These are phyloP conservation scores for Teleiodes luculella DNA, from an alignment of 2,888 invertebrate genomes.

Conservation along the genomic window DNA sequence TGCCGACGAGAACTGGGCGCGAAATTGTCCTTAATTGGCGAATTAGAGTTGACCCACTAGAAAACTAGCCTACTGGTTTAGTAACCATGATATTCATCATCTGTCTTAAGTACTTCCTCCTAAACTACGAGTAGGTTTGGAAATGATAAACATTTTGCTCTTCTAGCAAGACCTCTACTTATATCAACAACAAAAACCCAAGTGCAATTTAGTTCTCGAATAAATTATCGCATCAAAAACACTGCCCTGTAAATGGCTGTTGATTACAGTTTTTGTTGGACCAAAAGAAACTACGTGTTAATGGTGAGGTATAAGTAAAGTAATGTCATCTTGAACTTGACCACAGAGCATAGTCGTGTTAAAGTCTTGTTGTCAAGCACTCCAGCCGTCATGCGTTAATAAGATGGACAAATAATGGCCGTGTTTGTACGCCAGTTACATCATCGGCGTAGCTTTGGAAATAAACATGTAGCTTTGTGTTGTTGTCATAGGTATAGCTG, in stretches of 20 bases:
- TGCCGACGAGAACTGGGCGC: slow-evolving; percentile 46
- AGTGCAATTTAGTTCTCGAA: neutral
- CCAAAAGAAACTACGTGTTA: slow-evolving; percentile 4
- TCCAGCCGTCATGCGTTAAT: slow-evolving; percentile 44
- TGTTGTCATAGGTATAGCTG: neutral
- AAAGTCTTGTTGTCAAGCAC: slow-evolving; percentile 40
- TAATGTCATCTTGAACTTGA: slow-evolving; percentile 60
- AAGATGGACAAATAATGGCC: slow-evolving; percentile 57
- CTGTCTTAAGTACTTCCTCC: neutral
- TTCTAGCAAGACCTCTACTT: neutral
- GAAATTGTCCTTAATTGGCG: slow-evolving; percentile 71
- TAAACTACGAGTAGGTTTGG: no score
- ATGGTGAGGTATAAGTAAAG: neutral
- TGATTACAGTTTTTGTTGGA: slow-evolving; percentile 2
- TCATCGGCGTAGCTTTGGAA: slow-evolving; percentile 39
- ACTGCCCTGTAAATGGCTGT: slow-evolving; percentile 1
- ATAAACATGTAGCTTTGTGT: slow-evolving; percentile 14
- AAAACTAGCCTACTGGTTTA: slow-evolving; percentile 41
- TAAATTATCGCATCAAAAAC: slow-evolving; percentile 8
- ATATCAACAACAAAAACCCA: neutral
- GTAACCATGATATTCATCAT: neutral
- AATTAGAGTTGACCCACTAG: slow-evolving; percentile 47
- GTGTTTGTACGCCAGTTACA: slow-evolving; percentile 55
- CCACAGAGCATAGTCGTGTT: slow-evolving; percentile 58
- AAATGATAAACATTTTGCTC: neutral